Conservation (phyloP, 1,140 invertebrate genomes). For the Drosophila navojoa region DNA sequence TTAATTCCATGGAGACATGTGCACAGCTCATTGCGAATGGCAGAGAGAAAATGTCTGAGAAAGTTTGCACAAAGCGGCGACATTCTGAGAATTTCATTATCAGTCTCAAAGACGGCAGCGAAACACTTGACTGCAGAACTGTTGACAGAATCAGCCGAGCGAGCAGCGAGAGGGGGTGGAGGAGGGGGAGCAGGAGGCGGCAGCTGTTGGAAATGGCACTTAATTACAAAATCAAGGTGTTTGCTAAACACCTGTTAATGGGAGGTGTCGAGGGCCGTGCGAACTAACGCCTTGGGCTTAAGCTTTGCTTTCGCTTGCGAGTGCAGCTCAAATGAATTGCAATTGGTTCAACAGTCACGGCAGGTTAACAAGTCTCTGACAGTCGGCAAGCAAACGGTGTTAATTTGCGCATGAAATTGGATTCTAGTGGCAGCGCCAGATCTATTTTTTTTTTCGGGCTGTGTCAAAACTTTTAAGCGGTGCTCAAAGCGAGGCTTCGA, state of each 20-base stretch:
- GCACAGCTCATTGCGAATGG: too few relatives aligned
- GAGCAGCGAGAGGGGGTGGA: background rate
- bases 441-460: background rate
- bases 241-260: conserved; percentile 21
- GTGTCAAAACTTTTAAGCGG: conserved; percentile 4
- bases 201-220: conserved; percentile 30
- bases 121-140: conserved; percentile 15
- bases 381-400: conserved; percentile 7
- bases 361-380: background rate
- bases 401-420: conserved; percentile 70
- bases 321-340: conserved; percentile 14
- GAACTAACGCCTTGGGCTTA: too few relatives aligned
- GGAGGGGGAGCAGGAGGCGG: background rate
- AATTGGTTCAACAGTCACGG: conserved; percentile 30
- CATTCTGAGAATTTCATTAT: conserved; percentile 30
- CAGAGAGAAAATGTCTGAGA: conserved; percentile 22
- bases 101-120: background rate
- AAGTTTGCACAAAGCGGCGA: conserved; percentile 26
- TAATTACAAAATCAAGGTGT: conserved; percentile 50
- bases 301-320: background rate
- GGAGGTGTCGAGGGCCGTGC: background rate
- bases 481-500: background rate
- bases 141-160: conserved; percentile 27
- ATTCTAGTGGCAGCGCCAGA: conserved; percentile 31
- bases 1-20: too few relatives aligned